These are phyloP conservation scores for Falco naumanni DNA, from an alignment of 2,797 vertebrate species.

Conservation along the genomic window DNA sequence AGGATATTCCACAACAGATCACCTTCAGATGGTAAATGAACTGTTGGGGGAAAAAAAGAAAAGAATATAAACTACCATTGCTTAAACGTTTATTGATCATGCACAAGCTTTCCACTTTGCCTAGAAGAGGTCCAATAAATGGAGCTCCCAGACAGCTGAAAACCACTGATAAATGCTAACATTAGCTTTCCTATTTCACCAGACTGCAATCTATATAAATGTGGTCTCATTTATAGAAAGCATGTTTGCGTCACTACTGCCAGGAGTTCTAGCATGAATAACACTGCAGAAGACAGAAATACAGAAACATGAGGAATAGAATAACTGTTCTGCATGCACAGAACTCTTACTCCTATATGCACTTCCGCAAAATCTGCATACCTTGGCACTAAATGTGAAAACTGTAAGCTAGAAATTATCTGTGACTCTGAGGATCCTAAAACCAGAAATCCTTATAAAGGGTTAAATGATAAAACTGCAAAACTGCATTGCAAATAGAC, in stretches of 20 bases:
- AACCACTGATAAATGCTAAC: slow-evolving; percentile 38
- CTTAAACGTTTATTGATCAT: slow-evolving; percentile 33
- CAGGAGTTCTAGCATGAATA: neutral
- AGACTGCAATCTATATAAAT: slow-evolving; percentile 11
- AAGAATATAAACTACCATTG: neutral
- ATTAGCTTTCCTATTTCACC: neutral
- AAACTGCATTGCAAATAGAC: neutral
- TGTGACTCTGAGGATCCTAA: neutral
- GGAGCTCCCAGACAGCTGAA: neutral
- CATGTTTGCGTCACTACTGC: neutral
- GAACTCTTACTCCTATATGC: neutral
- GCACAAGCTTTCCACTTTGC: neutral
- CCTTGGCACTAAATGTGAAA: neutral
- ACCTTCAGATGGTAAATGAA: slow-evolving; percentile 18
- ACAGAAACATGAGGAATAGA: neutral
- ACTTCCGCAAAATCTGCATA: neutral
- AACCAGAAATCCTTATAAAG: neutral
- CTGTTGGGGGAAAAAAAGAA: neutral
- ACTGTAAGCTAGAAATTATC: neutral
- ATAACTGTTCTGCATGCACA: neutral
- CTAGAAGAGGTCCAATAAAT: neutral
- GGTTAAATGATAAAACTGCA: neutral
- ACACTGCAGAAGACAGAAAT: neutral
- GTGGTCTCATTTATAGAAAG: neutral
- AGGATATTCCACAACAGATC: slow-evolving; percentile 16